A percentile compares a stretch with the other conserved stretches of the same genome.
phyloP scores from a whole-genome alignment of 2,888 invertebrate genomes.

The Zonitis immaculata region DNA sequence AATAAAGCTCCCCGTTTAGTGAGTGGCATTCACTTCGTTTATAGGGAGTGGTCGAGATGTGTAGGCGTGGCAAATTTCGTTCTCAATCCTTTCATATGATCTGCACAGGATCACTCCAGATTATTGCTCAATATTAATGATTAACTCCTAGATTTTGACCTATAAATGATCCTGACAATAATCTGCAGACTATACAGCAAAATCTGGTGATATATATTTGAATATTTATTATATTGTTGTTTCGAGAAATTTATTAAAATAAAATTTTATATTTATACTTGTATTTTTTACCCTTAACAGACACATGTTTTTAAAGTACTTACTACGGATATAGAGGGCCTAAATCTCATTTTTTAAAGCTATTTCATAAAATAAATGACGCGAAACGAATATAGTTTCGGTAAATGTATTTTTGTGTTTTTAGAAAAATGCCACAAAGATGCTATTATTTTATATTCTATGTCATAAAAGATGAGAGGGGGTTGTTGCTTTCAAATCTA shows the following conservation, averaged over 20 bases:
- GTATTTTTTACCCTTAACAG: conserved; percentile 29
- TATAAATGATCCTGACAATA: conserved; percentile 2
- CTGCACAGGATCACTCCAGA: conserved; percentile 24
- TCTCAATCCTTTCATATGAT: conserved; percentile 27
- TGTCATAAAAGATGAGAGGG: conserved; percentile 33
- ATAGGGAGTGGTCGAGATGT: conserved; percentile 22
- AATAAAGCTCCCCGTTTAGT: conserved; percentile 22
- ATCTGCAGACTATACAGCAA: not conserved
- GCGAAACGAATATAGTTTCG: conserved; percentile 48
- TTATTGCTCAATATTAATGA: conserved; percentile 20
- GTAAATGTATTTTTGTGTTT: conserved; percentile 49
- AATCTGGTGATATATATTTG: not conserved
- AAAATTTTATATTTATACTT: conserved; percentile 27
- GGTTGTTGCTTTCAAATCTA: conserved; percentile 29
- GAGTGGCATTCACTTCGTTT: conserved; percentile 21
- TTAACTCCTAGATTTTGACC: conserved; percentile 12
- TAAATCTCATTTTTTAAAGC: conserved; percentile 44
- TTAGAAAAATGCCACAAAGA: conserved; percentile 43
- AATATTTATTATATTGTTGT: not conserved
- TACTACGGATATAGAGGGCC: conserved; percentile 39
- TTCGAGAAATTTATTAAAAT: not conserved
- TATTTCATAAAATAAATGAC: conserved; percentile 48
- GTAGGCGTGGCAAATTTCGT: conserved; percentile 22
- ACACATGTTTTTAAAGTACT: conserved; percentile 39
- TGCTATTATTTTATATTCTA: conserved; percentile 45